Conservation (phyloP, 2,113 vertebrate species). For the Candoia aspera region DNA sequence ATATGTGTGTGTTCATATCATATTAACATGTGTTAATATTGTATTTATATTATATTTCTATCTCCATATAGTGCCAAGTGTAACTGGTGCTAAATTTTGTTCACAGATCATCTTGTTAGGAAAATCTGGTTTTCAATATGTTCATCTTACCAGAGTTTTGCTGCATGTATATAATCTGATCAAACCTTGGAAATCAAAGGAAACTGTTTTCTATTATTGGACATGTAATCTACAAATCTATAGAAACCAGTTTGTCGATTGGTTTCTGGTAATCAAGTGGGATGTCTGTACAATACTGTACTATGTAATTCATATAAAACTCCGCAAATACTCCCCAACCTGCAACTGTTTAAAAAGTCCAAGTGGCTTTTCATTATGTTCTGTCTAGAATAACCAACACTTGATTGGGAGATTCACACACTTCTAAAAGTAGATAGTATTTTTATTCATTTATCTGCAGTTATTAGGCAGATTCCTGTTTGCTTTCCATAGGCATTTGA, state of each 20-base stretch:
- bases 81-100: not conserved
- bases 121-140: not conserved
- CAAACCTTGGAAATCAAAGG: not conserved
- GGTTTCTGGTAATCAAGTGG: too few species aligned
- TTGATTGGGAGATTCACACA: not conserved
- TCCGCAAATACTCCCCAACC: not conserved
- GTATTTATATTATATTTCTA: too few species aligned
- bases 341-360: not conserved
- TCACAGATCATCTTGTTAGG: not conserved
- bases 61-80: too few species aligned
- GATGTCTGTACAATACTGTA: too few species aligned
- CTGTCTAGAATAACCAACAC: not conserved
- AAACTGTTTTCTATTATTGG: not conserved
- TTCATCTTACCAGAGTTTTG: too few species aligned
- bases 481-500: not conserved
- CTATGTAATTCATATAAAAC: too few species aligned
- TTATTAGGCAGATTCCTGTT: too few species aligned
- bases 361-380: not conserved
- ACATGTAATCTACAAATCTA: not conserved
- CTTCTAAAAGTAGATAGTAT: not conserved
- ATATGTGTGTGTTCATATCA: not conserved
- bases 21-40: not conserved
- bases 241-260: not conserved
- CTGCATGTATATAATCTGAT: not conserved
- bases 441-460: too few species aligned